These are phyloP conservation scores for Athalia circularis DNA, from an alignment of 2,888 invertebrate genomes.

Conservation along the genomic window DNA sequence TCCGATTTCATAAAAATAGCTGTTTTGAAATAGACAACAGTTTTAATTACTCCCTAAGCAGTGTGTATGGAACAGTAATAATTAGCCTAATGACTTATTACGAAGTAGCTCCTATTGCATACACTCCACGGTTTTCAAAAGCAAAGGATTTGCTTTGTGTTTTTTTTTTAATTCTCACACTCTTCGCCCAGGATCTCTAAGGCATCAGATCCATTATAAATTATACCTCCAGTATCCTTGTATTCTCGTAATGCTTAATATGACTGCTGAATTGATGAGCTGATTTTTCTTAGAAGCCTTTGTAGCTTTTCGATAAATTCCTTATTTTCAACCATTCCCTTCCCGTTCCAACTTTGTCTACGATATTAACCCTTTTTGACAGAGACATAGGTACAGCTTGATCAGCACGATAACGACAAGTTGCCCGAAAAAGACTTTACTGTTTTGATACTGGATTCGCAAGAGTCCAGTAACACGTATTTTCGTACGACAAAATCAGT, in stretches of 20 bases:
- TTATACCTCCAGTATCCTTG: neutral
- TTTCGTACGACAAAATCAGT: neutral
- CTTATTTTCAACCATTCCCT: neutral
- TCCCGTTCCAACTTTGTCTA: neutral
- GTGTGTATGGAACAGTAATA: no score
- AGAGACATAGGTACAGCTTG: neutral
- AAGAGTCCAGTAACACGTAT: neutral
- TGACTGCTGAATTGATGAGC: neutral
- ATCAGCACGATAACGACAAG: neutral
- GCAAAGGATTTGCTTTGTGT: no score
- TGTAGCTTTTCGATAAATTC: neutral
- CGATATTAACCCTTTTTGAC: neutral
- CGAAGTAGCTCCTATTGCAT: no score
- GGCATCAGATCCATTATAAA: neutral
- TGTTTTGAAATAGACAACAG: neutral
- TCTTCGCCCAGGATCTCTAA: no score
- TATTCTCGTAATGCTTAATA: slow-evolving; percentile 9
- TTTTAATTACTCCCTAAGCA: no score
- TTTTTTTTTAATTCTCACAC: no score
- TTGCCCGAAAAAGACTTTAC: neutral
- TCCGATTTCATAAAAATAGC: neutral
- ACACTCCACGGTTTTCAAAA: no score
- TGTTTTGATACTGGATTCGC: neutral
- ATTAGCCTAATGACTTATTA: no score
- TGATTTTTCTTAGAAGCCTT: slow-evolving; percentile 21